A percentile compares a stretch with the other conserved stretches of the same genome.
phyloP scores from a whole-genome alignment of 2,113 vertebrate genomes.

The Hucho hucho region DNA sequence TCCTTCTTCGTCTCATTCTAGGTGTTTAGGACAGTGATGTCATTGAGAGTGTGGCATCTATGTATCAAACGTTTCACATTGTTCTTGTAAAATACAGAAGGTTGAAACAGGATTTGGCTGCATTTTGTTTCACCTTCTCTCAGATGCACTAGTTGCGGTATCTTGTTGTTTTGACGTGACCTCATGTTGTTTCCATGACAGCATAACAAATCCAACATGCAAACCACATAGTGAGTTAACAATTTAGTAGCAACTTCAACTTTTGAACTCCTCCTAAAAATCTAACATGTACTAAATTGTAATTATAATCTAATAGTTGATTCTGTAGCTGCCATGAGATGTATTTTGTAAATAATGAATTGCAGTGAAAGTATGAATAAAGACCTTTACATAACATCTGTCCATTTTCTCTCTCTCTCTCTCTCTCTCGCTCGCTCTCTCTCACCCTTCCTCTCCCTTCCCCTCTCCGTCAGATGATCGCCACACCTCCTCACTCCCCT shows the following conservation, averaged over 20 bases:
- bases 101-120: neutral
- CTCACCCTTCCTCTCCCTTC: neutral
- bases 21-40: no score
- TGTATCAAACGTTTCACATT: neutral
- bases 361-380: neutral
- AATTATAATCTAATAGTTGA: neutral
- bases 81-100: neutral
- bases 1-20: no score
- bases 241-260: neutral
- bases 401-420: constrained; percentile 1
- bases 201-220: neutral
- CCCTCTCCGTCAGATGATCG: constrained; percentile 32
- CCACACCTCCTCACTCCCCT: constrained; percentile 12
- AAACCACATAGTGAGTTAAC: neutral
- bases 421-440: neutral
- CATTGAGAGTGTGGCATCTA: no score
- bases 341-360: neutral
- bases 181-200: neutral
- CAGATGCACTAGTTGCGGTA: neutral
- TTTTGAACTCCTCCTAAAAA: neutral
- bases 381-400: neutral
- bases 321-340: neutral
- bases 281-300: neutral
- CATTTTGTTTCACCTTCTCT: neutral
- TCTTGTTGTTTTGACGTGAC: neutral